Conservation (phyloP, 2,888 invertebrate species). For the Nymphalis c-album region DNA sequence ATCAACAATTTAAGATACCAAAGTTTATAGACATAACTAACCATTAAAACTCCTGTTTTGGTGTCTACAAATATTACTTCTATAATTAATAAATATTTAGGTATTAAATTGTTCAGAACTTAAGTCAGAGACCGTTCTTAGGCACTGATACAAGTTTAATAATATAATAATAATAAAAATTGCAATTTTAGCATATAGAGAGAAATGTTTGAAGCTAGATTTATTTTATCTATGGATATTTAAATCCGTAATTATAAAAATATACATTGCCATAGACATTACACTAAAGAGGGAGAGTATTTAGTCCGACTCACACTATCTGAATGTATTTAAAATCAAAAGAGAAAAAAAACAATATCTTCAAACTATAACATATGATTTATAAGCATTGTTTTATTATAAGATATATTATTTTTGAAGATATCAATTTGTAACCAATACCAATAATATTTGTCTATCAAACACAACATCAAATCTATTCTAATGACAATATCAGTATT, state of each 20-base stretch:
- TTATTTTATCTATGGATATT: slow-evolving; percentile 22
- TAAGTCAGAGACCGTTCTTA: slow-evolving; percentile 13
- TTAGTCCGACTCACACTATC: too few species aligned
- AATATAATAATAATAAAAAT: slow-evolving; percentile 27
- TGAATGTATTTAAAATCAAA: too few species aligned
- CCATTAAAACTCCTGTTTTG: neutral
- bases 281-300: neutral
- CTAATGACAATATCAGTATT: too few species aligned
- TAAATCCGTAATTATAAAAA: slow-evolving; percentile 24
- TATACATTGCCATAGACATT: slow-evolving; percentile 25
- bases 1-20: slow-evolving; percentile 3
- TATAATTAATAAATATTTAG: neutral
- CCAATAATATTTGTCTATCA: too few species aligned
- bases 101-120: slow-evolving; percentile 3
- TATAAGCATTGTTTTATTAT: too few species aligned
- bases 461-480: too few species aligned
- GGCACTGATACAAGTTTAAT: slow-evolving; percentile 23
- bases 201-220: slow-evolving; percentile 26
- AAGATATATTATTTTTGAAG: too few species aligned
- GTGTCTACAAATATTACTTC: neutral
- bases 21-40: slow-evolving; percentile 1
- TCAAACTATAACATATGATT: too few species aligned
- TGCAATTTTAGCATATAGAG: slow-evolving; percentile 19
- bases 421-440: too few species aligned
- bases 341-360: too few species aligned